These are phyloP conservation scores for Rutpela maculata DNA, from an alignment of 2,888 invertebrate species.

Conservation along the genomic window DNA sequence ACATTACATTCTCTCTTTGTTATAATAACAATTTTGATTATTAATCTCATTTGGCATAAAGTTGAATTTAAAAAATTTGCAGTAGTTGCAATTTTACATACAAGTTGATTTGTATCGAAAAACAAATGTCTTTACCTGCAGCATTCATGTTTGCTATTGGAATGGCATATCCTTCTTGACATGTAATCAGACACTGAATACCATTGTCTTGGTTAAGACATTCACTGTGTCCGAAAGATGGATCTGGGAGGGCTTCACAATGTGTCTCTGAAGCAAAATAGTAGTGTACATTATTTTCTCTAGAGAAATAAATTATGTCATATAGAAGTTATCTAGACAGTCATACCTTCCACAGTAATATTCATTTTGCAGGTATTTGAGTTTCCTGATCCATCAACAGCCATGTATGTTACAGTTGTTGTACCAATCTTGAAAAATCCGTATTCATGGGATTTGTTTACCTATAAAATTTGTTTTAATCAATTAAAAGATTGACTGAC, in stretches of 20 bases:
- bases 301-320: neutral
- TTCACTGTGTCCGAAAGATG: constrained; percentile 67
- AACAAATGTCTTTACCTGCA: neutral
- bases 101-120: too few relatives aligned
- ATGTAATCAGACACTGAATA: constrained; percentile 76
- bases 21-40: too few relatives aligned
- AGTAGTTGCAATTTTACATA: too few relatives aligned
- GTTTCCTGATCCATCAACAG: constrained; percentile 78
- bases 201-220: constrained; percentile 65
- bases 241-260: constrained; percentile 68
- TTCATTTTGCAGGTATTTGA: constrained; percentile 77
- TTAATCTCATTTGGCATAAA: too few relatives aligned
- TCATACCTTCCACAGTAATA: constrained; percentile 78
- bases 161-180: constrained; percentile 79
- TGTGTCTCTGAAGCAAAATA: constrained; percentile 60
- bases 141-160: constrained; percentile 65
- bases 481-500: too few relatives aligned
- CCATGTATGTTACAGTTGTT: constrained; percentile 77
- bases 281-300: neutral
- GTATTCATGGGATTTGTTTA: constrained; percentile 72
- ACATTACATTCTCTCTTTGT: too few relatives aligned
- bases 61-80: too few relatives aligned
- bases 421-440: constrained; percentile 76
- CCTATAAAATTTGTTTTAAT: constrained; percentile 48
- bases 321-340: neutral